Percentiles rank a stretch among this genome's conserved stretches.
These are phyloP conservation scores for Elysia chlorotica DNA, from an alignment of 1,140 invertebrate genomes.

Conservation along the genomic window DNA sequence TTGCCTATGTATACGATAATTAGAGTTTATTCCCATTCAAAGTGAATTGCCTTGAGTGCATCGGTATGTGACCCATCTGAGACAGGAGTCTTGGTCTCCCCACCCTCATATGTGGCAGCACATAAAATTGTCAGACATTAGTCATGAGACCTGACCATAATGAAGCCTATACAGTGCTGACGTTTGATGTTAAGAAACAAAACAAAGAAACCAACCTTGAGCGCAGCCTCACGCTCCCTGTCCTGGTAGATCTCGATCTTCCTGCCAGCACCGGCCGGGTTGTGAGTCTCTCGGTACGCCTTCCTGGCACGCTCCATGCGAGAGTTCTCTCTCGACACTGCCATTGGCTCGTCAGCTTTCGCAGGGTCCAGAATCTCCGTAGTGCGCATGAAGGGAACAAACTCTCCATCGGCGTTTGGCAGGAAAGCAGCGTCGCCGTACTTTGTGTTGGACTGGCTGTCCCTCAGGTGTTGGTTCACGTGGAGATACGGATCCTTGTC, in stretches of 20 bases:
- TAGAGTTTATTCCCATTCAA: no score
- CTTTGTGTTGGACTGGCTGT: neutral
- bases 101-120: no score
- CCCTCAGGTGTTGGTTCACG: constrained; percentile 16
- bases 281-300: constrained; percentile 49
- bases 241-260: constrained; percentile 48
- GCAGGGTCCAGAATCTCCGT: constrained; percentile 57
- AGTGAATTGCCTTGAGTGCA: no score
- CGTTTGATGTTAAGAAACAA: no score
- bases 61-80: no score
- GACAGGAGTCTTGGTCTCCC: no score
- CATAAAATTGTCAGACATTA: no score
- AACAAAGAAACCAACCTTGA: constrained; percentile 16
- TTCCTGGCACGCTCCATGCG: constrained; percentile 49
- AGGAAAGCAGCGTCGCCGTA: constrained; percentile 19
- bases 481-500: constrained; percentile 23
- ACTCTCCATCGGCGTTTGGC: constrained; percentile 42
- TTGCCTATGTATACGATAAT: no score
- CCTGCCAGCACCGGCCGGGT: constrained; percentile 55
- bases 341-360: constrained; percentile 51
- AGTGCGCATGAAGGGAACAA: constrained; percentile 59
- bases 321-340: constrained; percentile 56
- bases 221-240: constrained; percentile 27
- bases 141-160: no score
- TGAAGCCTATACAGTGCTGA: no score